Evolutionary conservation across 2,888 invertebrate genomes (phyloP).

Genomic region (Lamellibrachia columna): DNA sequence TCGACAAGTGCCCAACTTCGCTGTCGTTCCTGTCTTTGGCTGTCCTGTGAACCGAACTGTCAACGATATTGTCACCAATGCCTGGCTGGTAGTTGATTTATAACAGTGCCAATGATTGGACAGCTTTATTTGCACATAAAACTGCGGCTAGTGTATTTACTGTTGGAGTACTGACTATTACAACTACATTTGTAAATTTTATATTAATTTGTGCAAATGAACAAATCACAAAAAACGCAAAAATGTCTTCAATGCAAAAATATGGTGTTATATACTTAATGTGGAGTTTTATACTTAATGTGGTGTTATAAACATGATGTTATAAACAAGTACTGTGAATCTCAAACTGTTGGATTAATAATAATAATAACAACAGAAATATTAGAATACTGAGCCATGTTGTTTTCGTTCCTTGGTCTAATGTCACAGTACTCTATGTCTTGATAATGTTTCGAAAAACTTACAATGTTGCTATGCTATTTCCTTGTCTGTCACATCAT

Average conservation of each 20-base stretch:
- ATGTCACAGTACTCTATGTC: not conserved
- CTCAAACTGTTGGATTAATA: not conserved
- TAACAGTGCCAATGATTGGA: not conserved
- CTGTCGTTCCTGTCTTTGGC: conserved; percentile 72
- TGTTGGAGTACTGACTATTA: not conserved
- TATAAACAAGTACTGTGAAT: not conserved
- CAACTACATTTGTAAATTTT: not conserved
- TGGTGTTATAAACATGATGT: no score
- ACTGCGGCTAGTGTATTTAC: conserved; percentile 31
- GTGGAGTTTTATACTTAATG: no score
- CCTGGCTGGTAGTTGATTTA: conserved; percentile 76
- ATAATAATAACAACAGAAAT: not conserved
- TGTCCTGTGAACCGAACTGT: conserved; percentile 68
- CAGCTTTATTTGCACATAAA: not conserved
- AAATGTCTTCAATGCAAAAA: no score
- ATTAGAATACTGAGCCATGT: not conserved
- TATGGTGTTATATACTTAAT: no score
- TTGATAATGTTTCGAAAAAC: not conserved
- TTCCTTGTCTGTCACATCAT: not conserved
- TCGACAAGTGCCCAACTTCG: conserved; percentile 72
- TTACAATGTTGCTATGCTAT: not conserved
- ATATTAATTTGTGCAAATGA: not conserved
- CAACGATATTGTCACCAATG: conserved; percentile 75
- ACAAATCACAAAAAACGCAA: not conserved
- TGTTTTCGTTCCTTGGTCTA: not conserved